phyloP scores from a whole-genome alignment of 1,140 invertebrate species.

The Bombus waltoni region DNA sequence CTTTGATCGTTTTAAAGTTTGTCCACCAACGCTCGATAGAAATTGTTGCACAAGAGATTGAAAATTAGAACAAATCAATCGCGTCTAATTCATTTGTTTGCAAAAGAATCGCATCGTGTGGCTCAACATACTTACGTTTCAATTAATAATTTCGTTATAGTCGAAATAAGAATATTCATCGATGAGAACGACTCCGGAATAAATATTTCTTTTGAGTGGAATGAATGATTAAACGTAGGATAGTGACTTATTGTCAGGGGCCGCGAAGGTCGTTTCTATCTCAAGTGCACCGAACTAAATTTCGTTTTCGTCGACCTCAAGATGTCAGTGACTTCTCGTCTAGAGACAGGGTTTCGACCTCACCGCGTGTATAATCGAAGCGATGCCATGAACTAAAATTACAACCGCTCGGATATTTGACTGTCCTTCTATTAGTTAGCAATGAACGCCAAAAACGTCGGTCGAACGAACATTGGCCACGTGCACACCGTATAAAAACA shows the following conservation, averaged over 20 bases:
- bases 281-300: slow-evolving; percentile 52
- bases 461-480: not conserved
- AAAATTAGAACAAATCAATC: not conserved
- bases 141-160: no score
- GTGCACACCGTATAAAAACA: not conserved
- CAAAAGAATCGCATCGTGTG: not conserved
- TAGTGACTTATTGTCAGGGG: not conserved
- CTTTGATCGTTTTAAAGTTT: not conserved
- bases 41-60: no score
- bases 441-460: slow-evolving; percentile 7
- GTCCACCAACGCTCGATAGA: no score
- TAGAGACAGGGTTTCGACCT: slow-evolving; percentile 45
- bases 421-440: slow-evolving; percentile 32
- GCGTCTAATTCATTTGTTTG: not conserved
- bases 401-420: slow-evolving; percentile 31
- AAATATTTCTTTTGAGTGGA: not conserved
- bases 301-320: slow-evolving; percentile 55
- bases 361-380: slow-evolving; percentile 12
- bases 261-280: slow-evolving; percentile 42
- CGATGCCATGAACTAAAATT: slow-evolving; percentile 52
- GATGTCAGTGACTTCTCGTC: slow-evolving; percentile 51
- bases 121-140: no score
- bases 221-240: not conserved
- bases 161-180: no score
- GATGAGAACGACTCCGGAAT: not conserved